These are phyloP conservation scores for Spisula solida DNA, from an alignment of 2,888 invertebrate genomes.

Conservation along the genomic window DNA sequence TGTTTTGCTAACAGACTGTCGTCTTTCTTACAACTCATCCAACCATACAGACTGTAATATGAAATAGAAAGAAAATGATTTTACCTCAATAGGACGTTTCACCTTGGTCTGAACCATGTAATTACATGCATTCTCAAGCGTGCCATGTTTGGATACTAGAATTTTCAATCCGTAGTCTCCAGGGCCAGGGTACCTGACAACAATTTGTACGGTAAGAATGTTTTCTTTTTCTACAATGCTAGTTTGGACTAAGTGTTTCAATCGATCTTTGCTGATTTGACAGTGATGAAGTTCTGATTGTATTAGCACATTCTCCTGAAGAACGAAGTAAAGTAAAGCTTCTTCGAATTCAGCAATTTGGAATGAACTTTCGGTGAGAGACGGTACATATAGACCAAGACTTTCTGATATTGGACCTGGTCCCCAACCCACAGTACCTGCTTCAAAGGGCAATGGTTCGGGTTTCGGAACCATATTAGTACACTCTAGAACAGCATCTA, in stretches of 20 bases:
- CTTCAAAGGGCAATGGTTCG: conserved; percentile 63
- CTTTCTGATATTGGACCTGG: conserved; percentile 58
- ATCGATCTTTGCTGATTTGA: conserved; percentile 29
- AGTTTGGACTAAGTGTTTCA: conserved; percentile 52
- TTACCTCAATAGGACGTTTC: conserved; percentile 54
- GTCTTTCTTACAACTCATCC: too few relatives aligned
- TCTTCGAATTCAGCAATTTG: conserved; percentile 44
- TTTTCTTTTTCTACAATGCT: conserved; percentile 49
- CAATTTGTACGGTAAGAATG: conserved; percentile 58
- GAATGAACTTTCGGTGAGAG: conserved; percentile 53
- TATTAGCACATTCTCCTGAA: conserved; percentile 43
- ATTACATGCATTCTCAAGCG: conserved; percentile 58
- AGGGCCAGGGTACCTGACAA: conserved; percentile 40
- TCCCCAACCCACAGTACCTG: conserved; percentile 66
- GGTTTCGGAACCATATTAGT: conserved; percentile 17
- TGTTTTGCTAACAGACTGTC: too few relatives aligned
- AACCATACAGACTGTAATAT: too few relatives aligned
- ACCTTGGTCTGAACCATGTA: conserved; percentile 55
- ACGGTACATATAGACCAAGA: conserved; percentile 62
- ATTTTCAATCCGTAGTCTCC: conserved; percentile 66
- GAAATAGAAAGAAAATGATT: not conserved
- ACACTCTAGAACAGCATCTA: conserved; percentile 56
- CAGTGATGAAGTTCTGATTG: conserved; percentile 48
- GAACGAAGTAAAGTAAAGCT: conserved; percentile 54
- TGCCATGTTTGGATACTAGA: conserved; percentile 34